Conservation (phyloP, 2,888 invertebrate species). For the Tachina grossa region DNA sequence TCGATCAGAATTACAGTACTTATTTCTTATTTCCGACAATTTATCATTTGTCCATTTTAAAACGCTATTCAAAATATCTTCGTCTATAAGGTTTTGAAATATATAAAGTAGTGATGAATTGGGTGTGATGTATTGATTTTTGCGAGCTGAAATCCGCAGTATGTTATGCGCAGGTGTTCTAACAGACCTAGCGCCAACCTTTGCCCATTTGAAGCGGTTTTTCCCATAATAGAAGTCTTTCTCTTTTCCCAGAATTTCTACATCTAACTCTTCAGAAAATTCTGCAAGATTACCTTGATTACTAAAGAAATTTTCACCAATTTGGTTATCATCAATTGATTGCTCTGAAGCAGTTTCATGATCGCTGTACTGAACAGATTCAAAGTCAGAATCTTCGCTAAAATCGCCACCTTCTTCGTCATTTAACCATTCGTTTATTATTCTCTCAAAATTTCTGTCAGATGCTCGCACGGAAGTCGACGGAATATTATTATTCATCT, state of each 20-base stretch:
- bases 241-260: not conserved
- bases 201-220: not conserved
- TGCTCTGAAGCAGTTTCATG: too few relatives aligned
- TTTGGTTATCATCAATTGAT: too few relatives aligned
- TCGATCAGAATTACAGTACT: slow-evolving; percentile 4
- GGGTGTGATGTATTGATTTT: not conserved
- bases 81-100: not conserved
- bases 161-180: not conserved
- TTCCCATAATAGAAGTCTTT: not conserved
- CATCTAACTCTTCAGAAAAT: slow-evolving; percentile 1
- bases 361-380: too few relatives aligned
- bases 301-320: too few relatives aligned
- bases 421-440: too few relatives aligned
- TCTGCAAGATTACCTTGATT: not conserved
- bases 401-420: too few relatives aligned
- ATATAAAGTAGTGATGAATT: not conserved
- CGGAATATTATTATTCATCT: too few relatives aligned
- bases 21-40: slow-evolving; percentile 11
- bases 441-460: too few relatives aligned
- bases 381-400: too few relatives aligned
- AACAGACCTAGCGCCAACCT: not conserved
- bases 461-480: too few relatives aligned
- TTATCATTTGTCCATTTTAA: slow-evolving; percentile 1
- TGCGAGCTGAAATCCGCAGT: not conserved
- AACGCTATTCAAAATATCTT: not conserved